These are phyloP conservation scores for Tineola bisselliella DNA, from an alignment of 2,888 invertebrate species.

Conservation along the genomic window DNA sequence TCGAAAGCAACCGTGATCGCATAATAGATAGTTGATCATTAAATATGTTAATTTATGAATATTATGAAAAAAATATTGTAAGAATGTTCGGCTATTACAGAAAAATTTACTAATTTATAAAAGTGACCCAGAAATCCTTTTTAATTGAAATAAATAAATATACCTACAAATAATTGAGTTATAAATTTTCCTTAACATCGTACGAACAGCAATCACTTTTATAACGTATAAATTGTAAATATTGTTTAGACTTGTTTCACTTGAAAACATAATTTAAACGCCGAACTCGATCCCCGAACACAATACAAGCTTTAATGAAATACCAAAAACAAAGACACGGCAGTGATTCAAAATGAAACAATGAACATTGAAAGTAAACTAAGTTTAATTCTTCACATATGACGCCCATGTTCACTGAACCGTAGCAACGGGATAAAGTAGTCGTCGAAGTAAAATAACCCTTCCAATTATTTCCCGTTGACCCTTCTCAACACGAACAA, in stretches of 20 bases:
- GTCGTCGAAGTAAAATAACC: neutral
- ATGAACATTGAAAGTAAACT: neutral
- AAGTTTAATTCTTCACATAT: neutral
- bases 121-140: too few species aligned
- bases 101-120: too few species aligned
- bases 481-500: constrained; percentile 9
- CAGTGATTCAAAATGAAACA: neutral
- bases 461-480: constrained; percentile 7
- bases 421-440: neutral
- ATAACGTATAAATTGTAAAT: neutral
- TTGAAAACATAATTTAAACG: neutral
- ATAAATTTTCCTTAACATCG: neutral
- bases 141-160: too few species aligned
- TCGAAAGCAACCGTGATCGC: too few species aligned
- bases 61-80: too few species aligned
- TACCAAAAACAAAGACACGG: constrained; percentile 1
- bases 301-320: neutral
- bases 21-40: too few species aligned
- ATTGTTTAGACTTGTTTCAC: neutral
- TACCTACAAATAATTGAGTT: too few species aligned
- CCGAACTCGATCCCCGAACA: neutral
- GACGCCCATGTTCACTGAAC: neutral
- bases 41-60: too few species aligned
- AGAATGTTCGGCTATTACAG: too few species aligned
- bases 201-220: neutral